A percentile compares a stretch with the other conserved stretches of the same genome.
These are phyloP conservation scores for Mastacembelus armatus DNA, from an alignment of 2,797 vertebrate species.

Conservation along the genomic window DNA sequence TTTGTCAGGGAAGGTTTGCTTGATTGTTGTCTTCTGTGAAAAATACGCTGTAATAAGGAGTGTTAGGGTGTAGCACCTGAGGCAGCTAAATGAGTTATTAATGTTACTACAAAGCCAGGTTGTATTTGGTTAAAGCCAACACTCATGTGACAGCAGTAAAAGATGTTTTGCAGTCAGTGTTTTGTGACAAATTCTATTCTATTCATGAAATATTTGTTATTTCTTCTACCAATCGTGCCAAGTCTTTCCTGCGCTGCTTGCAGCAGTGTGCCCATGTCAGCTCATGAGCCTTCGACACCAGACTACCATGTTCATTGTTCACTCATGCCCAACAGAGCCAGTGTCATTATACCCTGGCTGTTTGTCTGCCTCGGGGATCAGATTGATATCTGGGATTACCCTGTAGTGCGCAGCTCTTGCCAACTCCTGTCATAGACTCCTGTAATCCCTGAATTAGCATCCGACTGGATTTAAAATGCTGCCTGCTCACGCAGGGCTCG, in stretches of 20 bases:
- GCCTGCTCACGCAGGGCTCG: constrained; percentile 22
- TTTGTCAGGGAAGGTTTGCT: constrained; percentile 26
- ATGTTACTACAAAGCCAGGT: constrained; percentile 1
- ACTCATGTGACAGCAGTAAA: neutral
- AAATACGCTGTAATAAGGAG: constrained; percentile 14
- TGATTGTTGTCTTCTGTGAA: constrained; percentile 16
- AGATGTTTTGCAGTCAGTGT: neutral
- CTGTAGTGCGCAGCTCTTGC: constrained; percentile 40
- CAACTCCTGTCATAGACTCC: constrained; percentile 71
- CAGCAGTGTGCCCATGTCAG: constrained; percentile 28
- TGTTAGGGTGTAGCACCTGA: constrained; percentile 2
- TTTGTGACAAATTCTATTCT: neutral
- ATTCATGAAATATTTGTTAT: constrained; percentile 4
- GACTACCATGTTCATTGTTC: constrained; percentile 48
- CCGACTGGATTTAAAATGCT: constrained; percentile 57
- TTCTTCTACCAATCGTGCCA: constrained; percentile 1
- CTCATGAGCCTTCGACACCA: constrained; percentile 33
- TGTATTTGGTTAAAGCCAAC: constrained; percentile 5
- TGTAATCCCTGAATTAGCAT: constrained; percentile 76
- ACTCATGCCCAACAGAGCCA: constrained; percentile 45
- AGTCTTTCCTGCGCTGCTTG: constrained; percentile 6
- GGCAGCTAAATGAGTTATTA: neutral
- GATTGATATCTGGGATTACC: constrained; percentile 73
- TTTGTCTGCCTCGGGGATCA: constrained; percentile 60
- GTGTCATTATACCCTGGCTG: constrained; percentile 37